phyloP scores from a whole-genome alignment of 2,797 vertebrate genomes.

The Smutsia gigantea region DNA sequence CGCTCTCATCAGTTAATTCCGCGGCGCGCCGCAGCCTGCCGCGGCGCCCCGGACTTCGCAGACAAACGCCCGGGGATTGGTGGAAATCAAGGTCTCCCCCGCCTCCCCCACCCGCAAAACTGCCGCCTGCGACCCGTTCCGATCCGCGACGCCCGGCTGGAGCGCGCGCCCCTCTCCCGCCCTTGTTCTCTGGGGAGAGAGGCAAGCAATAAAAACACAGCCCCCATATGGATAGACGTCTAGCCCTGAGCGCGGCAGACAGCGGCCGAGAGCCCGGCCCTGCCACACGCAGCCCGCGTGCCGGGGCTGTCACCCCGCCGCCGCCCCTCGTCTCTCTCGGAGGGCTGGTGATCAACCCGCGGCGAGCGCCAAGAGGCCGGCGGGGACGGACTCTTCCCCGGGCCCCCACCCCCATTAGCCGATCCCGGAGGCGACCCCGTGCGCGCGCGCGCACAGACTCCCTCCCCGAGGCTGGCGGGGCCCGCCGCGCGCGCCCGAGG shows the following conservation, averaged over 20 bases:
- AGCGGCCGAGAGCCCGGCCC: background rate
- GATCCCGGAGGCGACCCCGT: background rate
- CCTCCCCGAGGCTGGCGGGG: background rate
- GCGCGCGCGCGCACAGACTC: background rate
- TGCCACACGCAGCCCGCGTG: background rate
- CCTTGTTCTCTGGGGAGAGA: constrained; percentile 2
- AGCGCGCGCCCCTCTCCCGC: constrained; percentile 36
- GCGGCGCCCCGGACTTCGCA: constrained; percentile 61
- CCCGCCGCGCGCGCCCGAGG: background rate
- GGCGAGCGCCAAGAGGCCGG: background rate
- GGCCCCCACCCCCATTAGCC: background rate
- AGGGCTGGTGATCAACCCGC: constrained; percentile 1
- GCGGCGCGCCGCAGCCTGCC: constrained; percentile 70
- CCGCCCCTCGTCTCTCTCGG: background rate
- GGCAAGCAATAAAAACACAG: constrained; percentile 34
- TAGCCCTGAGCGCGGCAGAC: background rate
- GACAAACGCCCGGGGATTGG: constrained; percentile 52
- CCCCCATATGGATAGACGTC: too few species aligned
- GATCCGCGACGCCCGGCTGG: background rate
- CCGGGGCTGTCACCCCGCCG: background rate
- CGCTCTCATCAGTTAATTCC: constrained; percentile 66
- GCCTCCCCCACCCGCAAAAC: constrained; percentile 51
- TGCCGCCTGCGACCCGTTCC: constrained; percentile 58
- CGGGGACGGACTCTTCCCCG: background rate
- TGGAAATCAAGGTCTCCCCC: constrained; percentile 70